These are phyloP conservation scores for Leptodactylus fuscus DNA, from an alignment of 2,113 vertebrate species.

Conservation along the genomic window DNA sequence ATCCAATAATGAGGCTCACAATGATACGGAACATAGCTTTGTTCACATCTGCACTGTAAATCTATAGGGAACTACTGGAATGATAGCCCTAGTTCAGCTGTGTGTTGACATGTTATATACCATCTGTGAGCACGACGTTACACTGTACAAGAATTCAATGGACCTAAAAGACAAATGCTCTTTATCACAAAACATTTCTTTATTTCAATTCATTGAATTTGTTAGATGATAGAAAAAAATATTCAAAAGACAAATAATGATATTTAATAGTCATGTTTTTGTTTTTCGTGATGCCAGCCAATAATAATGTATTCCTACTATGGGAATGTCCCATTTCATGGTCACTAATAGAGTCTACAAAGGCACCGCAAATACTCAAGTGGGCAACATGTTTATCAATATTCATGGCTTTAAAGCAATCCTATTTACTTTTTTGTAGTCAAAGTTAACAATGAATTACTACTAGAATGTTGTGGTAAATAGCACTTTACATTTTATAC, in stretches of 20 bases:
- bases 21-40: slow-evolving; percentile 39
- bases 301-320: slow-evolving; percentile 32
- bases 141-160: not conserved
- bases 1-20: too few relatives aligned
- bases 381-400: slow-evolving; percentile 25
- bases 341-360: slow-evolving; percentile 5
- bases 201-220: not conserved
- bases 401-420: slow-evolving; percentile 31
- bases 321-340: slow-evolving; percentile 25
- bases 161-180: not conserved
- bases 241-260: not conserved
- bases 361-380: slow-evolving; percentile 19
- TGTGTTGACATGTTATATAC: slow-evolving; percentile 13
- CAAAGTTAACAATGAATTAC: slow-evolving; percentile 27
- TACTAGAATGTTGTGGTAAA: slow-evolving; percentile 18
- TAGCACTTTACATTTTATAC: slow-evolving; percentile 43
- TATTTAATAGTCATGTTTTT: not conserved
- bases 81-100: not conserved
- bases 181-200: not conserved
- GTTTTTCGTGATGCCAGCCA: not conserved
- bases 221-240: not conserved
- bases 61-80: slow-evolving; percentile 15
- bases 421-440: slow-evolving; percentile 31
- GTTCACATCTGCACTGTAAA: slow-evolving; percentile 36
- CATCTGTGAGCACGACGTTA: slow-evolving; percentile 15